phyloP scores from a whole-genome alignment of 2,113 vertebrate genomes.

The Bos taurus region ARS-UCD2.0 NC_037335.1:57300501-57301000 shows the following conservation, averaged over 20 bases:
- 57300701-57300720: no score
- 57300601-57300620: background rate
- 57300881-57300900: background rate
- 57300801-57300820: no score
- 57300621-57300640: fast-evolving
- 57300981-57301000: background rate
- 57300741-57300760: no score
- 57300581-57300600: background rate
- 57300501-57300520: background rate
- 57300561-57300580: background rate
- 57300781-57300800: no score
- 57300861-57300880: background rate
- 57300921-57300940: background rate
- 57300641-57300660: background rate
- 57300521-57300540: background rate
- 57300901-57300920: background rate
- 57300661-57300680: no score
- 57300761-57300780: no score
- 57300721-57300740: no score
- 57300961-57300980: background rate
- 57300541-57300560: background rate
- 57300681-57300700: no score
- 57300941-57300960: background rate
- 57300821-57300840: background rate
- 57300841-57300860: background rate